Evolutionary conservation across 53 echinoderm and acorn worm species (phyloP).

Genomic region (Hippasteria phrygiana): DNA sequence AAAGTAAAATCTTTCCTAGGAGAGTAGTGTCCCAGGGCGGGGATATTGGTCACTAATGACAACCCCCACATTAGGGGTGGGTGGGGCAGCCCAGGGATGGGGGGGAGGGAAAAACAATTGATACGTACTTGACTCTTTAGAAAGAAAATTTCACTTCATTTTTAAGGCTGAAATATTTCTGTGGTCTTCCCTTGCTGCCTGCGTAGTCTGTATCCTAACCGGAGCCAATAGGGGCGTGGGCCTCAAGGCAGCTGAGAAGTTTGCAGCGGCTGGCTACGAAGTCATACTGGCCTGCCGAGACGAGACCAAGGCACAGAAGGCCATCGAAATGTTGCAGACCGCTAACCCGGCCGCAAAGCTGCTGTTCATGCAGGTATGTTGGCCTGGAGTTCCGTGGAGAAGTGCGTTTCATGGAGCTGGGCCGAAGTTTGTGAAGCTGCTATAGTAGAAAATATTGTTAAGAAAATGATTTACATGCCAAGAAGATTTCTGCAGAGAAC

Average conservation of each 20-base stretch:
- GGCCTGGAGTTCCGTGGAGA: neutral
- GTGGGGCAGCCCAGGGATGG: too few relatives aligned
- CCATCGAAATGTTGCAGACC: slow-evolving; percentile 60
- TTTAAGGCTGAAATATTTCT: too few relatives aligned
- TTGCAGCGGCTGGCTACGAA: slow-evolving; percentile 75
- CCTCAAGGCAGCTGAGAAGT: slow-evolving; percentile 66
- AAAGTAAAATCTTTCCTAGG: too few relatives aligned
- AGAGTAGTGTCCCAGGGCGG: too few relatives aligned
- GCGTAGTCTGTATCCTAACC: slow-evolving; percentile 72
- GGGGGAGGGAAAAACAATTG: neutral
- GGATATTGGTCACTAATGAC: too few relatives aligned
- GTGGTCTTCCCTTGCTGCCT: too few relatives aligned
- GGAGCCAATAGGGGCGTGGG: slow-evolving; percentile 87
- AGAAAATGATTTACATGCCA: too few relatives aligned
- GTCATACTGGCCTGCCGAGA: slow-evolving; percentile 86
- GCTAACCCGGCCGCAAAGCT: slow-evolving; percentile 63
- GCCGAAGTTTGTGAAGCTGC: too few relatives aligned
- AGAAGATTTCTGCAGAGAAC: neutral
- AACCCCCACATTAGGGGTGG: too few relatives aligned
- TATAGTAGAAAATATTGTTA: too few relatives aligned
- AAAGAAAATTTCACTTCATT: too few relatives aligned
- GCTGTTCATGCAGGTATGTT: slow-evolving; percentile 83
- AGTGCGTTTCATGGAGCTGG: too few relatives aligned
- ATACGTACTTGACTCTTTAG: neutral
- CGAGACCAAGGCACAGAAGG: slow-evolving; percentile 70